These are phyloP conservation scores for Venturia canescens DNA, from an alignment of 1,140 invertebrate species.

Conservation along the genomic window DNA sequence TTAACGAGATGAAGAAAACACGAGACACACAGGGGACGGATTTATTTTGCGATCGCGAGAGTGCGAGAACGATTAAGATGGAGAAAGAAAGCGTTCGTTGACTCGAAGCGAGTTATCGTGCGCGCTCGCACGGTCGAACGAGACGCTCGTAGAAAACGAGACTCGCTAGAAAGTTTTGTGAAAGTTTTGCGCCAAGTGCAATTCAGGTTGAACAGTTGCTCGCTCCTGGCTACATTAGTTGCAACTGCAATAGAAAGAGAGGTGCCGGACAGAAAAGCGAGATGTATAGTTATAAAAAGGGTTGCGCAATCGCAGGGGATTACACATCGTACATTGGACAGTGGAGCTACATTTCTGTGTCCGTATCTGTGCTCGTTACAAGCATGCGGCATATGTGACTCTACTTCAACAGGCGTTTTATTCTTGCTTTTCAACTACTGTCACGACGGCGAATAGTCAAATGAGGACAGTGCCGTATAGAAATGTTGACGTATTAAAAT, in stretches of 20 bases:
- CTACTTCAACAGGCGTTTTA: slow-evolving; percentile 28
- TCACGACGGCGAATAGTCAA: too few species aligned
- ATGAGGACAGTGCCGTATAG: too few species aligned
- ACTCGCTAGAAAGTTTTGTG: slow-evolving; percentile 58
- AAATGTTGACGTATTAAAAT: too few species aligned
- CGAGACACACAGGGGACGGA: background rate
- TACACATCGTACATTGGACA: slow-evolving; percentile 38
- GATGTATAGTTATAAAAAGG: slow-evolving; percentile 28
- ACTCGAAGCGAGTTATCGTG: slow-evolving; percentile 23
- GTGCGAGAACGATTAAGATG: slow-evolving; percentile 36
- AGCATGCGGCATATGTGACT: slow-evolving; percentile 7
- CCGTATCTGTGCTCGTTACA: slow-evolving; percentile 22
- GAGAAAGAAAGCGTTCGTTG: slow-evolving; percentile 21
- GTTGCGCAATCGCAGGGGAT: slow-evolving; percentile 47
- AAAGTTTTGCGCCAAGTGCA: slow-evolving; percentile 56
- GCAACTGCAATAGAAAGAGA: slow-evolving; percentile 15
- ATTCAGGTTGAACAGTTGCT: slow-evolving; percentile 43
- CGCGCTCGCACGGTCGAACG: slow-evolving; percentile 19
- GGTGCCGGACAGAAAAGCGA: background rate
- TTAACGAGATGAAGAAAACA: background rate
- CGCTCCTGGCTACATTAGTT: slow-evolving; percentile 34
- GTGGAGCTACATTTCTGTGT: slow-evolving; percentile 37
- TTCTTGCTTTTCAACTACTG: background rate
- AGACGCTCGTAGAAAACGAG: slow-evolving; percentile 52
- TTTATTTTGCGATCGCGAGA: slow-evolving; percentile 1